Conservation (phyloP, 2,797 vertebrate genomes). For the Melanotaenia trifasciata region DNA sequence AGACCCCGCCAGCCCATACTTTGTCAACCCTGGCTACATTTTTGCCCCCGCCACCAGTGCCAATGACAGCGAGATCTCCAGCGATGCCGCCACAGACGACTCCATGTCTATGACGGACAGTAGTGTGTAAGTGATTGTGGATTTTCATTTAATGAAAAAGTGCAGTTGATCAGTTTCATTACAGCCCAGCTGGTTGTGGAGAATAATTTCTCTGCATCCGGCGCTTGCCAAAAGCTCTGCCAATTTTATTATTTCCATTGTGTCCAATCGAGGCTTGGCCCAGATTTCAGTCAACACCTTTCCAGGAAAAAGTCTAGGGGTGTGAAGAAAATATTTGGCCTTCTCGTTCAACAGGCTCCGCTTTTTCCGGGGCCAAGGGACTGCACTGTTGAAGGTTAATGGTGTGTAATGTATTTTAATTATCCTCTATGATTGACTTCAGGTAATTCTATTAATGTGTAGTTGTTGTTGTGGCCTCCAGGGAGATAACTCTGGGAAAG, state of each 20-base stretch:
- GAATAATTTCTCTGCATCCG: slow-evolving; percentile 37
- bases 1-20: slow-evolving; percentile 90
- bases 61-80: slow-evolving; percentile 96
- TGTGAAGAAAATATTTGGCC: slow-evolving; percentile 65
- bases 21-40: slow-evolving; percentile 91
- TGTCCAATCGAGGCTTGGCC: slow-evolving; percentile 38
- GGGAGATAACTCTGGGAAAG: slow-evolving; percentile 81
- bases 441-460: slow-evolving; percentile 84
- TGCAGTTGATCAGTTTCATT: slow-evolving; percentile 2
- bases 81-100: slow-evolving; percentile 93
- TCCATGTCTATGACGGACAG: slow-evolving; percentile 98
- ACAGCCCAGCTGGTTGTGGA: background rate
- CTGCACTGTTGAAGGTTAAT: slow-evolving; percentile 57
- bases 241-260: slow-evolving; percentile 50
- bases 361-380: slow-evolving; percentile 44
- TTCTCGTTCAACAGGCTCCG: slow-evolving; percentile 48
- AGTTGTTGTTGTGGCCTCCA: slow-evolving; percentile 78
- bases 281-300: slow-evolving; percentile 64
- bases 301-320: slow-evolving; percentile 59
- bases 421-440: slow-evolving; percentile 73
- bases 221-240: slow-evolving; percentile 25
- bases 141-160: background rate
- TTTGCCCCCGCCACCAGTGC: slow-evolving; percentile 94
- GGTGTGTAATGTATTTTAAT: slow-evolving; percentile 75
- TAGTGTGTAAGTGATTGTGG: slow-evolving; percentile 90